phyloP scores from a whole-genome alignment of 2,888 invertebrate genomes.

The Epirrhoe alternata region DNA sequence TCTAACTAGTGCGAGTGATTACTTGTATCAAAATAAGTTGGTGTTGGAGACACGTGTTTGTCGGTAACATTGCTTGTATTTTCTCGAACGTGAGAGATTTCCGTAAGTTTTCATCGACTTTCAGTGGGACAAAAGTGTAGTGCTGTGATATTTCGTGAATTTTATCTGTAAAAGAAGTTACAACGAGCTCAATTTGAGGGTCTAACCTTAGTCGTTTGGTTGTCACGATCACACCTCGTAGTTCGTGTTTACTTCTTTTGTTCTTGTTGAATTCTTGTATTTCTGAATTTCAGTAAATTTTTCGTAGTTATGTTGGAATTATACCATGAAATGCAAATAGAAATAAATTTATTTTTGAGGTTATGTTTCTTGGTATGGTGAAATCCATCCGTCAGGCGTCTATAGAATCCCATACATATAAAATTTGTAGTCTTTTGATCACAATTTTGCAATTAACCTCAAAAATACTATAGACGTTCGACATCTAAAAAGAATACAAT shows the following conservation, averaged over 20 bases:
- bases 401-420: background rate
- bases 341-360: slow-evolving; percentile 11
- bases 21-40: slow-evolving; percentile 35
- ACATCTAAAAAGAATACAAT: no score
- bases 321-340: background rate
- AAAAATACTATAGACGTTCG: no score
- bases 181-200: background rate
- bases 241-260: slow-evolving; percentile 32
- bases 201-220: slow-evolving; percentile 13
- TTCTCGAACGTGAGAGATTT: slow-evolving; percentile 21
- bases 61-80: slow-evolving; percentile 24
- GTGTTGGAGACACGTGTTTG: slow-evolving; percentile 46
- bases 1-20: slow-evolving; percentile 57
- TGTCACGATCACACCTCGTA: slow-evolving; percentile 20
- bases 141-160: slow-evolving; percentile 19
- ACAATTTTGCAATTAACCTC: no score
- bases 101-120: slow-evolving; percentile 31
- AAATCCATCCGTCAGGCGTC: background rate
- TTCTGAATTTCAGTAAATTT: background rate
- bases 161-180: background rate
- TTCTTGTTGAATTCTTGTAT: background rate
- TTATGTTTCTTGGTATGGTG: slow-evolving; percentile 11
- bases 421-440: no score
- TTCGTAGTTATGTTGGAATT: background rate
- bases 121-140: slow-evolving; percentile 21